Conservation (phyloP, 2,888 invertebrate species). For the Limnephilus lunatus region DNA sequence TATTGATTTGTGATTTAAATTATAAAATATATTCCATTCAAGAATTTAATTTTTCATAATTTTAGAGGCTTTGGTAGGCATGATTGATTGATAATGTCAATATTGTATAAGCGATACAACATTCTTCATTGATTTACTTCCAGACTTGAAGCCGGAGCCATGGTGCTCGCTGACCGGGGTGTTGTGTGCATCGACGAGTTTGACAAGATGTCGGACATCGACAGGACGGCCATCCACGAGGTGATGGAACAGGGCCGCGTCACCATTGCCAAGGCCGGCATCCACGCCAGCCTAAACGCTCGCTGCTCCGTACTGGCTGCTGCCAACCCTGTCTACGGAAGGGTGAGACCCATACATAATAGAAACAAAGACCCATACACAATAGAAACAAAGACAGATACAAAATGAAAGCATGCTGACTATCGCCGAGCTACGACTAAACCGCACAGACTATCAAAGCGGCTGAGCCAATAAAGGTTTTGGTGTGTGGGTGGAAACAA, state of each 20-base stretch:
- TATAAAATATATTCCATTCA: no score
- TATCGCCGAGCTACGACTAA: no score
- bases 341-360: constrained; percentile 76
- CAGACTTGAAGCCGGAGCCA: constrained; percentile 97
- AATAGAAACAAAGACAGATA: background rate
- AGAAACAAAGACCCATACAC: constrained; percentile 63
- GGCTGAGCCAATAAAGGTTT: no score
- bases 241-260: constrained; percentile 99
- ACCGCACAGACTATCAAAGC: no score
- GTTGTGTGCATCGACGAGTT: constrained; percentile 99
- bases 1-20: no score
- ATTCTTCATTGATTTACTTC: constrained; percentile 34
- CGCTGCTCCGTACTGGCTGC: constrained; percentile 98
- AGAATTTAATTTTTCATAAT: no score
- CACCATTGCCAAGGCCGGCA: constrained; percentile 99
- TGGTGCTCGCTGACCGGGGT: constrained; percentile 99
- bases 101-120: no score
- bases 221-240: constrained; percentile 99
- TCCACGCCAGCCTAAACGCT: constrained; percentile 98
- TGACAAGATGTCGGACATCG: constrained; percentile 99
- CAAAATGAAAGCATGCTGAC: no score
- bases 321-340: constrained; percentile 99
- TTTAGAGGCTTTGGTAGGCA: no score
- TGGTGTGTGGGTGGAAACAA: no score
- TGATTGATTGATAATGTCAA: no score